phyloP scores from a whole-genome alignment of 2,797 vertebrate genomes.

The Cyclura pinguis region DNA sequence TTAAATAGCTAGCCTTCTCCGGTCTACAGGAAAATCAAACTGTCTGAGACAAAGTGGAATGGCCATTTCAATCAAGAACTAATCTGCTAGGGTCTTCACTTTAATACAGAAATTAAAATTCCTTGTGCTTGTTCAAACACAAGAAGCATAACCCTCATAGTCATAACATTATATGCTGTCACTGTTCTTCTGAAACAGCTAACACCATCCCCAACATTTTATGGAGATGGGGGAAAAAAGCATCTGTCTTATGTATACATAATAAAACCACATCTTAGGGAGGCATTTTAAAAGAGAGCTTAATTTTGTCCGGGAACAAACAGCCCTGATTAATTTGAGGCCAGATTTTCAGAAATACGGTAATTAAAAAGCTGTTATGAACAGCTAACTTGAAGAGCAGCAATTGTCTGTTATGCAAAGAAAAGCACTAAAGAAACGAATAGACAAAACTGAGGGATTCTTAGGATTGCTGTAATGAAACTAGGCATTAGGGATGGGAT shows the following conservation, averaged over 20 bases:
- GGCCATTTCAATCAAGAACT: slow-evolving; percentile 30
- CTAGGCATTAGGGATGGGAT: too few relatives aligned
- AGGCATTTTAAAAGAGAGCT: not conserved
- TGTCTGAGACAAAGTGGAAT: slow-evolving; percentile 28
- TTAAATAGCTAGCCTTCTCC: slow-evolving; percentile 19
- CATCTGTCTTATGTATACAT: not conserved
- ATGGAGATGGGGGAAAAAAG: not conserved
- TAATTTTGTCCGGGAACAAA: not conserved
- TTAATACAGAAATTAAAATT: slow-evolving; percentile 47
- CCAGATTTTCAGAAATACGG: not conserved
- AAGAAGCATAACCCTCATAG: not conserved
- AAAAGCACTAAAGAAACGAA: not conserved
- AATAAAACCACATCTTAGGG: not conserved
- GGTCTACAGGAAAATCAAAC: slow-evolving; percentile 47
- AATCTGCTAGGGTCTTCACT: slow-evolving; percentile 20
- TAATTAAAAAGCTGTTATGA: not conserved
- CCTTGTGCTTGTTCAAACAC: slow-evolving; percentile 8
- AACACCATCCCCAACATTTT: not conserved
- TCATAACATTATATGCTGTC: slow-evolving; percentile 9
- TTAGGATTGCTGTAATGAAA: not conserved
- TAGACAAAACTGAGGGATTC: not conserved
- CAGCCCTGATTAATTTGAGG: not conserved
- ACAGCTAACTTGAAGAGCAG: not conserved
- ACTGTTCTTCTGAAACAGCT: slow-evolving; percentile 2
- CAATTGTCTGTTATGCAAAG: not conserved